Base-by-base conservation (phyloP, 2,888 invertebrate genomes). In the Hemistola chrysoprasaria region DNA sequence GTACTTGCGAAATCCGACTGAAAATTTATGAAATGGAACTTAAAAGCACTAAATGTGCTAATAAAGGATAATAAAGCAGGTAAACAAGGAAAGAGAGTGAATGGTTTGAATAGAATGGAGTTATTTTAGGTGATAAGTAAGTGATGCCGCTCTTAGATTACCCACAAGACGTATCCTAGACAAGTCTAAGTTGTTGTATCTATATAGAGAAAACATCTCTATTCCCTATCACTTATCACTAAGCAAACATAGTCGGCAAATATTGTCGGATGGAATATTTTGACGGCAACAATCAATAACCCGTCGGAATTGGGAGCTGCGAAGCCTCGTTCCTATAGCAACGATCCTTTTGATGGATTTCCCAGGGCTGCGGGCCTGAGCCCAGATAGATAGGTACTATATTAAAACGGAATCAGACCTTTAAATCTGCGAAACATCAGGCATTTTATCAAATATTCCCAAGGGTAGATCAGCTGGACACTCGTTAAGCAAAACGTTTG, bases 211-310 rank as follows among this genome's bases (percentile, higher is more conserved):
- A 16, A 16, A 16, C 16, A 16, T 16, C 16, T 16, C 16, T 4
- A 16, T 33, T 20, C 28, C 29, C 26, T 31, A 27, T 37, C 31
- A 39, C 25, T 40, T 37, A 41, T 41, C 36, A 39, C 28, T 25
- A 38, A 22, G n/a, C 30, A 45, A 44, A 39, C 30, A 44, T 11
- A 31, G 11, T 33, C 34, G 11, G 30, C 45, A 41, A 53, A 49
- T 41, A 48, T 52, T 42, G 40, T 45, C 53, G 62, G 60, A 58
- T 63, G 57, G 64, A 65, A 62, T 59, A 70, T 72, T 72, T 69
- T 69, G 70, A 71, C 71, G 63, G 67, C 58, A 62, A 61, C 66
- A 82, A 81, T 85, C 83, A 77, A 84, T 84, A 84, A 56, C 65
- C 63, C 53, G 60, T 20, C 65, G 67, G 70, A 74, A 77, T 77